A percentile compares a stretch with the other conserved stretches of the same genome.
Evolutionary conservation across 35 echinoderm and acorn worm genomes (phyloP).

Genomic region (Strongylocentrotus purpuratus): DNA sequence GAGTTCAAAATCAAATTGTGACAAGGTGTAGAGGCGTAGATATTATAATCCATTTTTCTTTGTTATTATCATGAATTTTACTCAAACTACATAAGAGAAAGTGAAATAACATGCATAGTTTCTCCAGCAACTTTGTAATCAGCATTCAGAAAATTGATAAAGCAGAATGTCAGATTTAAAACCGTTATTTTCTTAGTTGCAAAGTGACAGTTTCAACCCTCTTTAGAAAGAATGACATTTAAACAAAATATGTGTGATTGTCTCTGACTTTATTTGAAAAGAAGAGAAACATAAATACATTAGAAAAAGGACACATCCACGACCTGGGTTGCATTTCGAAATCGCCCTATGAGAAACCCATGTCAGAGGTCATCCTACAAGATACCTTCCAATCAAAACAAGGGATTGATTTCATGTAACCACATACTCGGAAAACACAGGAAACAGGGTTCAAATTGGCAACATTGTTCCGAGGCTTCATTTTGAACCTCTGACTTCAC

Average conservation of each 20-base stretch:
- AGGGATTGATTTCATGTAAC: neutral
- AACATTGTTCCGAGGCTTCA: neutral
- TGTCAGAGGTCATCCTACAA: neutral
- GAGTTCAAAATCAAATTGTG: neutral
- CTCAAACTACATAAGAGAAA: neutral
- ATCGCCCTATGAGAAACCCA: neutral
- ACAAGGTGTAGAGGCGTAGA: neutral
- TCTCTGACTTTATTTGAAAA: neutral
- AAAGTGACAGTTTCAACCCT: neutral
- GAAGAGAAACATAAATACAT: neutral
- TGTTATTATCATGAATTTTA: no score
- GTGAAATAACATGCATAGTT: neutral
- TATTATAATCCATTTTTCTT: no score
- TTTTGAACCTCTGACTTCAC: neutral
- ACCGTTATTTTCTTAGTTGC: no score
- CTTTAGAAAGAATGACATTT: neutral
- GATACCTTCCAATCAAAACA: neutral
- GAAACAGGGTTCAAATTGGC: slow-evolving; percentile 10
- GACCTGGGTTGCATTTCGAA: neutral
- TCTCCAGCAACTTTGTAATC: no score
- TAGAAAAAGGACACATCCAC: neutral
- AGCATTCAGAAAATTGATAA: no score
- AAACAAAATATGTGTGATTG: neutral
- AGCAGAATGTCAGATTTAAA: no score
- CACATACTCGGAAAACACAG: slow-evolving; percentile 1